These are phyloP conservation scores for Nasua narica DNA, from an alignment of 2,797 vertebrate species.

Conservation along the genomic window DNA sequence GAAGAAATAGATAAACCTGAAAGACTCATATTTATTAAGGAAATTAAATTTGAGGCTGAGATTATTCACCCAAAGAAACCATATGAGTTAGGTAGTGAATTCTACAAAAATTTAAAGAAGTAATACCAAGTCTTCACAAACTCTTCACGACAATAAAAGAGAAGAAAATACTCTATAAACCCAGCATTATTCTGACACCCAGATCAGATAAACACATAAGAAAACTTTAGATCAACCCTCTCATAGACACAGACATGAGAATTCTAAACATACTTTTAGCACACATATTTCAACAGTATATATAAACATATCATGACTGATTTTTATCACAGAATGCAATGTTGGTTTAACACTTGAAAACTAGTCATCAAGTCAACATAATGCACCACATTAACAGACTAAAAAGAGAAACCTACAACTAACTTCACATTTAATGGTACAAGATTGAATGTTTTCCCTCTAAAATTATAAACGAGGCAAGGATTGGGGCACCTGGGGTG, in stretches of 20 bases:
- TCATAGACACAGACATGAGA: not conserved
- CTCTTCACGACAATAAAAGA: not conserved
- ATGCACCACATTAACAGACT: not conserved
- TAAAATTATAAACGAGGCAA: not conserved
- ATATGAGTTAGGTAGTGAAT: not conserved
- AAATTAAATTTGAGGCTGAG: not conserved
- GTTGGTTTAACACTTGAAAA: not conserved
- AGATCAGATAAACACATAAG: not conserved
- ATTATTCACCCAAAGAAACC: not conserved
- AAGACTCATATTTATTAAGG: not conserved
- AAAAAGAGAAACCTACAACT: not conserved
- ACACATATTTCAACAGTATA: not conserved
- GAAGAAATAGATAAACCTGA: not conserved
- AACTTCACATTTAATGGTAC: not conserved
- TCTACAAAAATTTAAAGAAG: not conserved
- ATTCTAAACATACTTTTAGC: not conserved
- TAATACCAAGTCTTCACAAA: not conserved
- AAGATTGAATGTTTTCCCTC: not conserved
- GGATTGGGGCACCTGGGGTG: not conserved
- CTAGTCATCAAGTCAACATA: not conserved
- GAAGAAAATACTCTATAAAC: not conserved
- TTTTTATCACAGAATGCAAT: not conserved
- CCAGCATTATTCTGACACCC: not conserved
- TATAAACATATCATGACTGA: not conserved
- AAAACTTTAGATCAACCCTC: not conserved